Percentiles rank a stretch among this genome's conserved stretches.
phyloP scores from a whole-genome alignment of 2,888 invertebrate species.

The Muscina levida region DNA sequence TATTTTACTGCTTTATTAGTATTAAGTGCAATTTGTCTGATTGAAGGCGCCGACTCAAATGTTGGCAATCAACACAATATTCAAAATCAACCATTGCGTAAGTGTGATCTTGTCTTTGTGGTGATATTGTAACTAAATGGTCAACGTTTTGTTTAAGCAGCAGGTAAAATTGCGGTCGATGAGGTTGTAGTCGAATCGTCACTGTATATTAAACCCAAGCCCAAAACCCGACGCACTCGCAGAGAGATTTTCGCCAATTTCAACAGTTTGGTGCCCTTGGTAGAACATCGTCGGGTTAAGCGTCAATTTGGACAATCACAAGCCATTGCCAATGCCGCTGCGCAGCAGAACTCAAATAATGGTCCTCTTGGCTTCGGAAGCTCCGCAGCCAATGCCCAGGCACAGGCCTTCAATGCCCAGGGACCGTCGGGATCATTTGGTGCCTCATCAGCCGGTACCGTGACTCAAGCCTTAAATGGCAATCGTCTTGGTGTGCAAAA shows the following conservation, averaged over 20 bases:
- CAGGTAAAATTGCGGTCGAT: conserved; percentile 76
- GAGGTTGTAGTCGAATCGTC: conserved; percentile 81
- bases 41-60: conserved; percentile 52
- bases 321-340: conserved; percentile 75
- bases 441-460: conserved; percentile 77
- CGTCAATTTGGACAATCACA: conserved; percentile 73
- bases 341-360: conserved; percentile 68
- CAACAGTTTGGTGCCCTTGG: conserved; percentile 60
- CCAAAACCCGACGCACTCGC: conserved; percentile 64
- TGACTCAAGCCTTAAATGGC: conserved; percentile 75
- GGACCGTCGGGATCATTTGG: conserved; percentile 76
- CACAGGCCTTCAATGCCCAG: conserved; percentile 77
- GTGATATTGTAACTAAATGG: neutral
- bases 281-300: conserved; percentile 73
- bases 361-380: conserved; percentile 71
- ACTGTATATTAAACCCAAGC: conserved; percentile 80
- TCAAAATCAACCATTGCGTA: conserved; percentile 69
- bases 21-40: conserved; percentile 45
- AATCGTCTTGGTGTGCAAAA: conserved; percentile 73
- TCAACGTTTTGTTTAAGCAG: conserved; percentile 60
- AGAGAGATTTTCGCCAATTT: conserved; percentile 50
- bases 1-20: conserved; percentile 42
- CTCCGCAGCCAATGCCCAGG: conserved; percentile 76
- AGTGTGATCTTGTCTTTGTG: conserved; percentile 63
- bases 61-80: conserved; percentile 59